Evolutionary conservation across 2,888 invertebrate genomes (phyloP), one percentile per base, ranked within the genome.

Genomic region (Agrypnus murinus): DNA sequence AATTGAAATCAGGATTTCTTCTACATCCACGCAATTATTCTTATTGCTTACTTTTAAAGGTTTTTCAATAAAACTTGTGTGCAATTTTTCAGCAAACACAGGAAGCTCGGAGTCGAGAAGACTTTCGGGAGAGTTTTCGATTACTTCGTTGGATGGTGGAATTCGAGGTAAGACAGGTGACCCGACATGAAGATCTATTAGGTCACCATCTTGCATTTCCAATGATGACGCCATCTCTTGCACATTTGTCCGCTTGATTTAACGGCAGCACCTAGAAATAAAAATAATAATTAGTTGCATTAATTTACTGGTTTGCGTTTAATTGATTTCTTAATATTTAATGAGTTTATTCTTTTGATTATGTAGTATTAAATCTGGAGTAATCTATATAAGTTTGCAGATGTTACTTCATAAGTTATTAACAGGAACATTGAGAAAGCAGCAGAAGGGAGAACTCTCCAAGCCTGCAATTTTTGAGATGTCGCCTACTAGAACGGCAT

Each of bases 81-180:
- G 83, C 7, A 85, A 74, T 66, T 82, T 83, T 74, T 84, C 79
- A 72, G 84, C 84, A 19, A 85, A 74, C 34, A 81, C 75, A 14
- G 83, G 83, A 10, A 85, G 75, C 75, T 85, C 85, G 0, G 84
- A 81, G 66, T 85, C 85, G 43, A 85, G 74, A 0, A 85, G 78
- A 72, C 83, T 83, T 70, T 83, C 81, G 1, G 79, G 74, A 63
- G 79, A 77, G 15, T 63, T 55, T 46, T 73, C 73, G 32, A 71
- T 43, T n/a, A 74, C 64, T 17, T 66, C 45, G 17, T 57, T 63
- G 32, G 74, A 36, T 10, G 68, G 53, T 10, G 25, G 25, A 12
- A 63, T 60, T 50, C 77, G 76, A 9, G 83, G 80, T 43, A 83
- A 75, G 58, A 82, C 77, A 2, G 83, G 82, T 0, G 84, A 82